Conservation (phyloP, 2,113 vertebrate species). For the Ceyx cyanopectus region DNA sequence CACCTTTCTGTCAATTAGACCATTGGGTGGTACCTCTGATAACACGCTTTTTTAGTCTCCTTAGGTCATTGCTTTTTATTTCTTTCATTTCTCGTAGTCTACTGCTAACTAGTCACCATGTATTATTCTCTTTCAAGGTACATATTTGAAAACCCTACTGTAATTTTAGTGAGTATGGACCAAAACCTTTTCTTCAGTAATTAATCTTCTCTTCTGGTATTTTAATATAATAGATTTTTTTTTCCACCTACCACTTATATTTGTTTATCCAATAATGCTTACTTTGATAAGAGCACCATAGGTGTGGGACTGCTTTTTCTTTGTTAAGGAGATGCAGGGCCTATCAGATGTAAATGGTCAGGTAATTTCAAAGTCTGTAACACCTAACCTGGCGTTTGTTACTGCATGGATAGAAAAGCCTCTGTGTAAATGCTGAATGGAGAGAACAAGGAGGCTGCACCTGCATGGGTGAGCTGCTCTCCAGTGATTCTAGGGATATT, state of each 20-base stretch:
- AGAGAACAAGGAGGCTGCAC: background rate
- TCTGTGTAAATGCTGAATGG: fast-evolving
- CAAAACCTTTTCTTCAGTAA: background rate
- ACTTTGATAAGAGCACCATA: background rate
- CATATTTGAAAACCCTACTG: background rate
- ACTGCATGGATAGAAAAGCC: background rate
- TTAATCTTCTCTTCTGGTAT: background rate
- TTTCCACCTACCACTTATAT: background rate
- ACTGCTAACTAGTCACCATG: background rate
- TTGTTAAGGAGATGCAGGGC: background rate
- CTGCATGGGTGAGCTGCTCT: background rate
- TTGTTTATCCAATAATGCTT: background rate
- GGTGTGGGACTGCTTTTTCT: background rate
- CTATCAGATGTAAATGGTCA: background rate
- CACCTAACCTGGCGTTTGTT: background rate
- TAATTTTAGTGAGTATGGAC: background rate
- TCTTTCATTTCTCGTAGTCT: background rate
- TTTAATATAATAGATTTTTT: background rate
- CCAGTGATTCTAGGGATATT: background rate
- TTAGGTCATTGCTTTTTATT: background rate
- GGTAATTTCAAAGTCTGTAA: background rate
- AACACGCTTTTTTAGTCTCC: background rate
- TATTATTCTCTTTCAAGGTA: background rate
- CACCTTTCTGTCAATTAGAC: background rate
- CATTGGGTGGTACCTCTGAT: background rate